Evolutionary conservation across 2,888 invertebrate genomes (phyloP).

Genomic region (Pantelozetes paolii): DNA sequence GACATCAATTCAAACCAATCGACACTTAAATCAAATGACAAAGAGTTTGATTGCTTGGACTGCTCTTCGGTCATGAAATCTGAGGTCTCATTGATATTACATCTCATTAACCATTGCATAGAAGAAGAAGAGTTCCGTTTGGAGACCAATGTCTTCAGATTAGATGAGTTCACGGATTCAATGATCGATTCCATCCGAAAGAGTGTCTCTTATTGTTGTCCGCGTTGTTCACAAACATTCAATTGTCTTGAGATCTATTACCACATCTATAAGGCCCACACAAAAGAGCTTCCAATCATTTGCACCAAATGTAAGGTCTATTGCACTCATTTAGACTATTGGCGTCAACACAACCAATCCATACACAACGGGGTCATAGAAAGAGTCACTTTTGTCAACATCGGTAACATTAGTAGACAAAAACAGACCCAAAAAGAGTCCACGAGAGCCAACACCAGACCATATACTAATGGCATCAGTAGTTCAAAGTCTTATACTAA

Average conservation of each 20-base stretch:
- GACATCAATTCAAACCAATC: background rate
- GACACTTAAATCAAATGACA: background rate
- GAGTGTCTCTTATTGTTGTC: slow-evolving; percentile 16
- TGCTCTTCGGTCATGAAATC: background rate
- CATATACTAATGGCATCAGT: background rate
- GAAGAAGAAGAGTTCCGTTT: slow-evolving; percentile 11
- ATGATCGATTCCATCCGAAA: background rate
- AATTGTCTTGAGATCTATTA: slow-evolving; percentile 23
- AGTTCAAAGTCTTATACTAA: no score
- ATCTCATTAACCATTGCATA: slow-evolving; percentile 9
- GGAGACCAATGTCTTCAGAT: slow-evolving; percentile 5
- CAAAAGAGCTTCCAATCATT: slow-evolving; percentile 1
- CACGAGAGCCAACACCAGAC: no score
- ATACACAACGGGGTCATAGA: background rate
- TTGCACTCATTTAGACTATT: slow-evolving; percentile 23
- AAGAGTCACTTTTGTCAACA: background rate
- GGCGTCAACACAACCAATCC: background rate
- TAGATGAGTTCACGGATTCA: slow-evolving; percentile 15
- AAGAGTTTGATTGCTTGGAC: slow-evolving; percentile 8
- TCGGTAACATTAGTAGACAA: background rate
- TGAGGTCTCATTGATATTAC: slow-evolving; percentile 24
- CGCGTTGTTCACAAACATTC: background rate
- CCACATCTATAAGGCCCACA: background rate
- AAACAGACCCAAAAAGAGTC: background rate
- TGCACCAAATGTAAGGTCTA: background rate